Percentiles rank a stretch among this genome's conserved stretches.
These are phyloP conservation scores for Sphenopsis melanotis DNA, from an alignment of 2,797 vertebrate species.

Conservation along the genomic window DNA sequence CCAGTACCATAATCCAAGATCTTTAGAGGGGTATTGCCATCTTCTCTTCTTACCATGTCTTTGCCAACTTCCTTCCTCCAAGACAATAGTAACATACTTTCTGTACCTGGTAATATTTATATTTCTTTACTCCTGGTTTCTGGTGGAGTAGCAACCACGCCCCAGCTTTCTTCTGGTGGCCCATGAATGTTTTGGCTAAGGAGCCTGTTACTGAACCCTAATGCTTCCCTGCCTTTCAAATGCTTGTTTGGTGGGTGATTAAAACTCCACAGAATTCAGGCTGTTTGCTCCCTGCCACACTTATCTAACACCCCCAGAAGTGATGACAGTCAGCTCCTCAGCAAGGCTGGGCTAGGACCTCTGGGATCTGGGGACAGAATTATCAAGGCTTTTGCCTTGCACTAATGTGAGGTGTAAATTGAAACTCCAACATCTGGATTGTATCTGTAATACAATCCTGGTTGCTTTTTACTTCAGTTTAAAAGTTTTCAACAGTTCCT, in stretches of 20 bases:
- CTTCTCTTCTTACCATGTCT: not conserved
- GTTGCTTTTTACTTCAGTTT: not conserved
- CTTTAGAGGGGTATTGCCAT: not conserved
- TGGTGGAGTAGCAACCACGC: not conserved
- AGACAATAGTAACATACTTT: not conserved
- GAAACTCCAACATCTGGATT: not conserved
- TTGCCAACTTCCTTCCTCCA: not conserved
- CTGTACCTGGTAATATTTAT: not conserved
- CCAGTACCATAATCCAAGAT: not conserved
- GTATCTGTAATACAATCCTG: not conserved
- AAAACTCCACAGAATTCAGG: not conserved
- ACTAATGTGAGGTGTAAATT: not conserved
- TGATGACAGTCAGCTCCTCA: not conserved
- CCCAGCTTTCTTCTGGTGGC: not conserved
- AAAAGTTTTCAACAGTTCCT: not conserved
- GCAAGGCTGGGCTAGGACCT: not conserved
- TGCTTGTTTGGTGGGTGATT: not conserved
- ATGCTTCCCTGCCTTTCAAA: not conserved
- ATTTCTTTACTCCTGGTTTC: not conserved
- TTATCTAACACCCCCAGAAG: not conserved
- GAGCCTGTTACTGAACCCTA: not conserved
- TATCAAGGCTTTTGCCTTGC: not conserved
- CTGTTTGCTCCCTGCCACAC: not conserved
- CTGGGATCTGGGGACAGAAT: not conserved
- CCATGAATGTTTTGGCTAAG: not conserved